Conservation (phyloP, 2,888 invertebrate genomes). For the Latrodectus elegans region DNA sequence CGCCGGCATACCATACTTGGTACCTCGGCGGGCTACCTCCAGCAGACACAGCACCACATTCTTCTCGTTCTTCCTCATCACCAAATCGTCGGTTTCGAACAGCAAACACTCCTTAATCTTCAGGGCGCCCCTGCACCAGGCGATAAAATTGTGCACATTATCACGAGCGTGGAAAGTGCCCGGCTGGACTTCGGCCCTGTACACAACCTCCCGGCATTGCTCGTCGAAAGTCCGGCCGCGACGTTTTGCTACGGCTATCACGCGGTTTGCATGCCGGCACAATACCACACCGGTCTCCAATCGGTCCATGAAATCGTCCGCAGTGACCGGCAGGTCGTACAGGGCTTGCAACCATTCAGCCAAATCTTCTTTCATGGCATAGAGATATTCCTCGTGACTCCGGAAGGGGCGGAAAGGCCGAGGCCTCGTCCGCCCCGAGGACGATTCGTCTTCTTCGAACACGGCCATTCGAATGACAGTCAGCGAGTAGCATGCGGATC, state of each 20-base stretch:
- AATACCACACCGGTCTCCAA: slow-evolving; percentile 94
- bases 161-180: slow-evolving; percentile 82
- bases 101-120: slow-evolving; percentile 92
- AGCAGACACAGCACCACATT: slow-evolving; percentile 95
- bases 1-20: slow-evolving; percentile 88
- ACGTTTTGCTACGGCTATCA: slow-evolving; percentile 85
- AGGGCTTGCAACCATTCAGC: slow-evolving; percentile 96
- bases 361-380: slow-evolving; percentile 97
- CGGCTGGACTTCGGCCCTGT: slow-evolving; percentile 85
- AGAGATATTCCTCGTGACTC: slow-evolving; percentile 95
- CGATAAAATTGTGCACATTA: slow-evolving; percentile 96
- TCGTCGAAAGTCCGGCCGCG: slow-evolving; percentile 79
- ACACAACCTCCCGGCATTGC: slow-evolving; percentile 79
- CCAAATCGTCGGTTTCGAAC: slow-evolving; percentile 97
- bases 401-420: slow-evolving; percentile 83
- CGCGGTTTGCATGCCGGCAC: slow-evolving; percentile 96
- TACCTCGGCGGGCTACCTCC: slow-evolving; percentile 93
- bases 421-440: slow-evolving; percentile 38
- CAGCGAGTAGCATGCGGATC: slow-evolving; percentile 29
- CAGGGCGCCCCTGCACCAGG: slow-evolving; percentile 86
- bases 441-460: slow-evolving; percentile 54
- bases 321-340: slow-evolving; percentile 89
- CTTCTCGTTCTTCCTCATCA: slow-evolving; percentile 95
- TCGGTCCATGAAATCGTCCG: slow-evolving; percentile 93
- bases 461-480: slow-evolving; percentile 47